Evolutionary conservation across 2,113 vertebrate genomes (phyloP).

Genomic region (Tachuris rubrigastra): DNA sequence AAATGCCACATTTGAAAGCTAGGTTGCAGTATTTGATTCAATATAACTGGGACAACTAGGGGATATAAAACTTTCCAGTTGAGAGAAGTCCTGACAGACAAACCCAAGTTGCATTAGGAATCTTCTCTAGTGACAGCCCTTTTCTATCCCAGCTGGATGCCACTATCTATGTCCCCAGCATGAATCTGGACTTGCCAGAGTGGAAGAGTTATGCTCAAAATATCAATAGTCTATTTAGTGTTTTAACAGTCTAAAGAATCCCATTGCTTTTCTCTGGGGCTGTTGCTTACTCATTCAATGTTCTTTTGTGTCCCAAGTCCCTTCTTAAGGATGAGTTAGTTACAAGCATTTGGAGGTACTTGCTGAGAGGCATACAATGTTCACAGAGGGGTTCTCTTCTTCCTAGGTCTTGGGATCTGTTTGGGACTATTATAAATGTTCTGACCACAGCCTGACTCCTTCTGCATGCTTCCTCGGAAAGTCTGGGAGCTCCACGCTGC

Average conservation of each 20-base stretch:
- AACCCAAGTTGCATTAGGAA: background rate
- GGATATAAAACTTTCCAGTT: background rate
- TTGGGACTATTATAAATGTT: background rate
- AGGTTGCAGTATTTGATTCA: background rate
- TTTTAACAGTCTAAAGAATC: background rate
- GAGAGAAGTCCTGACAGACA: background rate
- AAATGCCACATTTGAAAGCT: background rate
- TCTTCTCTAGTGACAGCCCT: background rate
- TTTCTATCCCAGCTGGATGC: background rate
- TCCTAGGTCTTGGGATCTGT: background rate
- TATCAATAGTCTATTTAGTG: background rate
- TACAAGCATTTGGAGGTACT: background rate
- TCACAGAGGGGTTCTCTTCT: background rate
- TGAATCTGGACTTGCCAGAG: background rate
- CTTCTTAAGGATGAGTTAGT: background rate
- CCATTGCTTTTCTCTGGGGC: background rate
- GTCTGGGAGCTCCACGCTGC: fast-evolving
- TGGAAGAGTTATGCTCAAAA: background rate
- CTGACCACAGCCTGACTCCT: background rate
- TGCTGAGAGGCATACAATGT: background rate
- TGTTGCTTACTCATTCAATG: background rate
- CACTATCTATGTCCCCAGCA: background rate
- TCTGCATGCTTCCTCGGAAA: background rate
- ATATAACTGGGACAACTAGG: background rate
- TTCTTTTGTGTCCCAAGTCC: background rate